Conservation (phyloP, 2,888 invertebrate genomes). For the Dioctria linearis region DNA sequence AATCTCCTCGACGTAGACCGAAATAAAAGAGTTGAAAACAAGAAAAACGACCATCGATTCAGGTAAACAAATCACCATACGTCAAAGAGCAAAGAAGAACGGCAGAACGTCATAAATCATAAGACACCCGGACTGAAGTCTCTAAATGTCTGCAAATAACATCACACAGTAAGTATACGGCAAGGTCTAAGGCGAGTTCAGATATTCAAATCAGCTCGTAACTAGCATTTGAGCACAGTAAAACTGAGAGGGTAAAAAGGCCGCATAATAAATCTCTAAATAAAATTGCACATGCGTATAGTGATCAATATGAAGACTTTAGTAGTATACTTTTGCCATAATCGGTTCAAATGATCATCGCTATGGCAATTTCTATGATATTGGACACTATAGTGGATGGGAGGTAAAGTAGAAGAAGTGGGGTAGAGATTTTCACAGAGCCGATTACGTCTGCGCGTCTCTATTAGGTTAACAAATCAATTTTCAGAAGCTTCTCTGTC, state of each 20-base stretch:
- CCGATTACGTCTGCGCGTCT: not conserved
- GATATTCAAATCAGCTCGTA: slow-evolving; percentile 49
- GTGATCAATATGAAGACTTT: slow-evolving; percentile 14
- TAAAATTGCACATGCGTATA: slow-evolving; percentile 25
- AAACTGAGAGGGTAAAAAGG: slow-evolving; percentile 4
- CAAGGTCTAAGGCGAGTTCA: slow-evolving; percentile 39
- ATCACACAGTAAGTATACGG: not conserved
- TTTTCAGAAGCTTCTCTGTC: not conserved
- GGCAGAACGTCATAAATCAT: slow-evolving; percentile 48
- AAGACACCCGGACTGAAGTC: slow-evolving; percentile 17
- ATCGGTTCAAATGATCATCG: no score
- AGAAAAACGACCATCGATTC: slow-evolving; percentile 30
- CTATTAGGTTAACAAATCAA: slow-evolving; percentile 33
- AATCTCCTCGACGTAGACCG: slow-evolving; percentile 3
- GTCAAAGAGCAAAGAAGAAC: slow-evolving; percentile 37
- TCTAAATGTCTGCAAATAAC: slow-evolving; percentile 41
- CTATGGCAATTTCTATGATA: no score
- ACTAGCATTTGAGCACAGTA: not conserved
- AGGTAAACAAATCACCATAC: slow-evolving; percentile 52
- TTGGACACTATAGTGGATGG: not conserved
- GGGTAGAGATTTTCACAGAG: slow-evolving; percentile 11
- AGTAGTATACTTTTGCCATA: not conserved
- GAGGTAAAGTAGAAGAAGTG: not conserved
- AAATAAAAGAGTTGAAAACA: not conserved
- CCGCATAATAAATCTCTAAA: slow-evolving; percentile 29